Evolutionary conservation across 2,888 invertebrate species (phyloP), one percentile per base, ranked within the genome.

Genomic region (Nomada goodeniana): DNA sequence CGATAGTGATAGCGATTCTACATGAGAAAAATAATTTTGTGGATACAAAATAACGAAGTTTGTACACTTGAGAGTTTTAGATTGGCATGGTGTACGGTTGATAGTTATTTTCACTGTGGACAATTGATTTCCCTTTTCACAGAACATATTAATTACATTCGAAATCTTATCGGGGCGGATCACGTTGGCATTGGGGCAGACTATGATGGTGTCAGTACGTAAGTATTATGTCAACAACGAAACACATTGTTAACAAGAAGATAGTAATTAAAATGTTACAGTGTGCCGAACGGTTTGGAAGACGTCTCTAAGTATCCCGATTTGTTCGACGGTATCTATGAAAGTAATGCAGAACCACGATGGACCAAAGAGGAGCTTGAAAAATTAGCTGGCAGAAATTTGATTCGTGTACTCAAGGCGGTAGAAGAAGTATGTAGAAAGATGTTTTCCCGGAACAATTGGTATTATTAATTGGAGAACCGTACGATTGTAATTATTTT

Each of bases 141-240:
- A 95, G 95, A 92, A 80, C 95, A 95, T 88, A 95, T 95, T 71
- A 95, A 95, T 90, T 93, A 95, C 83, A 94, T 95, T 81, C 93
- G 94, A 44, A 91, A 94, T 76, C 89, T 94, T 53, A 94, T 94
- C 81, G 95, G 95, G 26, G 89, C 94, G 13, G 94, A 95, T 84
- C 93, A 95, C 81, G 94, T 95, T 55, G 95, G 95, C 42, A 94
- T 95, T 76, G 95, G 95, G 18, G 94, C 93, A 9, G 95, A 95
- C 88, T 95, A 93, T 84, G 95, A 95, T 84, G 95, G 95, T 55
- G 93, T 95, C 63, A 81, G 57, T 1, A 52, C 75, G 94, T 94
- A 90, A 91, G 90, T 88, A 82, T 79, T 50, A 26, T 11, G 13
- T 18, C 44, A 23, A 10, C 15, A n/a, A 0, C 26, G 15, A 7